phyloP scores from a whole-genome alignment of 2,888 invertebrate genomes.

The Diachrysia chrysitis region DNA sequence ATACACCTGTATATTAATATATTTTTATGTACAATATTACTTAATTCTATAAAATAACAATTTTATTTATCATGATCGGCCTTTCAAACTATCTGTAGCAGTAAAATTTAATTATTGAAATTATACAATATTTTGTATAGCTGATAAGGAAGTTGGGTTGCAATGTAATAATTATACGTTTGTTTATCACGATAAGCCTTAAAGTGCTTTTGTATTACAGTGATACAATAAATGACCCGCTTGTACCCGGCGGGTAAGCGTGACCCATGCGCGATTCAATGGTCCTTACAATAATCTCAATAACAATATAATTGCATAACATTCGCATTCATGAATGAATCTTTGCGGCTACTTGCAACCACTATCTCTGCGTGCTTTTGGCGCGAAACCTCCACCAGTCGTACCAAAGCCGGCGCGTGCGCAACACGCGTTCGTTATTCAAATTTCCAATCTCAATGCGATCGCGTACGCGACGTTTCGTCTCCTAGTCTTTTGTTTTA shows the following conservation, averaged over 20 bases:
- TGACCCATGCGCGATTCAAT: conserved; percentile 68
- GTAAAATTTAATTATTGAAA: background rate
- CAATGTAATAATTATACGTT: background rate
- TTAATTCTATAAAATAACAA: background rate
- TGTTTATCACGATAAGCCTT: conserved; percentile 27
- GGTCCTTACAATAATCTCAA: conserved; percentile 64
- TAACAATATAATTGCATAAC: conserved; percentile 78
- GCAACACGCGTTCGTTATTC: conserved; percentile 83
- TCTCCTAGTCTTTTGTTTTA: conserved; percentile 81
- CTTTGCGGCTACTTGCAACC: conserved; percentile 69
- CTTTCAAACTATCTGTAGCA: background rate
- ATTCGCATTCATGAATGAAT: conserved; percentile 80
- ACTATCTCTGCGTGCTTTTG: conserved; percentile 81
- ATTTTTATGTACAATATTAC: background rate
- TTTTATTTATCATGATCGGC: background rate
- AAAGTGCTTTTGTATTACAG: conserved; percentile 28
- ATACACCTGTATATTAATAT: background rate
- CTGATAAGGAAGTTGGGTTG: background rate
- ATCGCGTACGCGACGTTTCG: conserved; percentile 85
- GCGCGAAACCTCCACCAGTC: conserved; percentile 85
- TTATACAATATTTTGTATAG: background rate
- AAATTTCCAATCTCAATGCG: conserved; percentile 75
- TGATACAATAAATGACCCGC: conserved; percentile 37
- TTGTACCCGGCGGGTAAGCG: conserved; percentile 48
- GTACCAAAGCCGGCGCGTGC: conserved; percentile 83